Percentiles rank a stretch among this genome's conserved stretches.
phyloP scores from a whole-genome alignment of 1,140 invertebrate species.

The Tachypleus tridentatus region DNA sequence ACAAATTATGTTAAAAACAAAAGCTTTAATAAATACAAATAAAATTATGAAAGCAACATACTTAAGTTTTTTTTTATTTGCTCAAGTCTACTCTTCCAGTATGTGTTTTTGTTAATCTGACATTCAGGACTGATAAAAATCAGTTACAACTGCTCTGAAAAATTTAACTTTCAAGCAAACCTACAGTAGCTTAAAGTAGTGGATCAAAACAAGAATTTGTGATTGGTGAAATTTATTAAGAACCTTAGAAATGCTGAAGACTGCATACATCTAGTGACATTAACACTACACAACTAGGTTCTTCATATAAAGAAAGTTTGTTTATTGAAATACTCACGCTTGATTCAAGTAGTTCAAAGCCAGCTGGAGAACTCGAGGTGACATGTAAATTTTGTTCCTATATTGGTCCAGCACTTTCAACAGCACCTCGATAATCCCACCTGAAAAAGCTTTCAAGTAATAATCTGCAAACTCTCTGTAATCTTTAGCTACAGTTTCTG shows the following conservation, averaged over 20 bases:
- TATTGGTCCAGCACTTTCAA: conserved; percentile 79
- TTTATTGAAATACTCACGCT: conserved; percentile 43
- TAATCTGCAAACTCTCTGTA: conserved; percentile 89
- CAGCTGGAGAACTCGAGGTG: conserved; percentile 82
- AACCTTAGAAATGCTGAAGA: too few relatives aligned
- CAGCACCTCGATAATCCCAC: conserved; percentile 67
- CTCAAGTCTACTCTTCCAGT: too few relatives aligned
- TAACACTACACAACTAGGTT: too few relatives aligned
- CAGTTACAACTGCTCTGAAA: too few relatives aligned
- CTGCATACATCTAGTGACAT: too few relatives aligned
- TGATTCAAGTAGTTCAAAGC: conserved; percentile 81
- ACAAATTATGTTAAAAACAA: too few relatives aligned
- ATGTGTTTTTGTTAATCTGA: too few relatives aligned
- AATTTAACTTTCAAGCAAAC: too few relatives aligned
- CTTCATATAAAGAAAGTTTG: not conserved
- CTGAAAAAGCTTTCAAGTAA: conserved; percentile 89
- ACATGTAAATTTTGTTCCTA: conserved; percentile 73
- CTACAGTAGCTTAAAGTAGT: not conserved
- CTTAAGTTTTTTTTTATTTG: too few relatives aligned
- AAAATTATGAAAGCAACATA: too few relatives aligned
- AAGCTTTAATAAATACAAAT: too few relatives aligned
- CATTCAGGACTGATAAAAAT: too few relatives aligned
- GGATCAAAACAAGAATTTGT: conserved; percentile 2
- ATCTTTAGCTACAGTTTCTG: conserved; percentile 77
- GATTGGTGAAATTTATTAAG: not conserved